These are phyloP conservation scores for Magallana ariakensis DNA, from an alignment of 1,140 invertebrate species.

Conservation along the genomic window DNA sequence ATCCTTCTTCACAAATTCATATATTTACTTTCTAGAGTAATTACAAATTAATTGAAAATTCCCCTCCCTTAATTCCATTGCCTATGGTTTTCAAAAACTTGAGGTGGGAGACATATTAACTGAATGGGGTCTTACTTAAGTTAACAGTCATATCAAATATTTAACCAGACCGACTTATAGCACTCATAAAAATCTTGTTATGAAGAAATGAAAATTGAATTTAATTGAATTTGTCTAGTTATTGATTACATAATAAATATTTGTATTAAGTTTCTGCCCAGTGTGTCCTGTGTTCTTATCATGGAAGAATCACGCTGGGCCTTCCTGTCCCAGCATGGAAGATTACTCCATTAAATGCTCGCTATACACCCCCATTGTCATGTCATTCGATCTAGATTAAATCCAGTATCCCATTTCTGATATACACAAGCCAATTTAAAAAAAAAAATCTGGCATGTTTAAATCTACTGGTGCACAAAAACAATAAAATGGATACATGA, in stretches of 20 bases:
- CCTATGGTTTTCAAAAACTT: not conserved
- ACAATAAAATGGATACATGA: constrained; percentile 6
- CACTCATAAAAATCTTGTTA: not conserved
- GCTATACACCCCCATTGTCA: constrained; percentile 21
- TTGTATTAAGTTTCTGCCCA: not conserved
- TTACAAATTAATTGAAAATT: constrained; percentile 7
- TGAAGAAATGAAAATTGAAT: constrained; percentile 23
- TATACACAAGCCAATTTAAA: constrained; percentile 37
- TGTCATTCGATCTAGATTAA: constrained; percentile 35
- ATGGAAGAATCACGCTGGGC: not conserved
- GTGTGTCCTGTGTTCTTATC: not conserved
- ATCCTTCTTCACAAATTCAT: not conserved
- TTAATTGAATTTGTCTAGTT: constrained; percentile 22
- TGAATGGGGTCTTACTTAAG: not conserved
- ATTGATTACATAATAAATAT: constrained; percentile 36
- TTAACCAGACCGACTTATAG: not conserved
- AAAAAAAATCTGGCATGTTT: constrained; percentile 11
- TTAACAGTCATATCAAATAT: constrained; percentile 9
- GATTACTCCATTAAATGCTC: not conserved
- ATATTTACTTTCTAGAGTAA: not conserved
- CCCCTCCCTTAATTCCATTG: not conserved
- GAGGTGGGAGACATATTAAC: not conserved
- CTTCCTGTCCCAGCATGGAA: not conserved
- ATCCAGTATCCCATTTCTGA: constrained; percentile 30
- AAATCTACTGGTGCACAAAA: constrained; percentile 21